Evolutionary conservation across 2,888 invertebrate species (phyloP), one percentile per base, ranked within the genome.

Genomic region (Morpho deidamia): DNA sequence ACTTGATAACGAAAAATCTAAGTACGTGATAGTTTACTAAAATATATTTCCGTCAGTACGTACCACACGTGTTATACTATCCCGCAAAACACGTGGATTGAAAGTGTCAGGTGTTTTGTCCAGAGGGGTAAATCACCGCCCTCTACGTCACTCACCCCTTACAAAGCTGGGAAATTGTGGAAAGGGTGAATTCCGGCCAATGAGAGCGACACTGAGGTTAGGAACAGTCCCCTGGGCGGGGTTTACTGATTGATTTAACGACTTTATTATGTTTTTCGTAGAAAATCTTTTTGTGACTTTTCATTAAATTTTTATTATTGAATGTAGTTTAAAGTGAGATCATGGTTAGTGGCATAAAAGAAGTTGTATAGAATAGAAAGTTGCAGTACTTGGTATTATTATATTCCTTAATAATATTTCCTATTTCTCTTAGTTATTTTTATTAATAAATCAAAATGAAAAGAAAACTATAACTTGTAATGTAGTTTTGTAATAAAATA

Each of bases 71-170:
- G 74, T 65, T 69, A 56, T 62, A 65, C 63, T 65, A 66, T 53
- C 69, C 66, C 63, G 54, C 56, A 58, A 60, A 60, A 66, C 78
- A 79, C 79, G 79, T 81, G 78, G 71, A 82, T 80, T 85, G 75
- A 72, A 52, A 65, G 71, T 50, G 63, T 80, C 86, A 83, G 81
- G 83, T 84, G 81, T 62, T 66, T 73, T 35, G 76, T 76, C 71
- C 58, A 23, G 56, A 63, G 74, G 74, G 73, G 58, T 51, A 66
- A 71, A 61, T 76, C 78, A 73, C 81, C 83, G 72, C 70, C 67
- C 61, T 57, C 48, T 55, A 63, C 58, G 46, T 69, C 69, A 70
- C 72, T 57, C 67, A 66, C 70, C 70, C 72, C 70, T 67, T 67
- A 67, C 64, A 60, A 53, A 57, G 52, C 56, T 60, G 65, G 70